phyloP scores from a whole-genome alignment of 2,113 vertebrate species.

The Ptilonorhynchus violaceus region DNA sequence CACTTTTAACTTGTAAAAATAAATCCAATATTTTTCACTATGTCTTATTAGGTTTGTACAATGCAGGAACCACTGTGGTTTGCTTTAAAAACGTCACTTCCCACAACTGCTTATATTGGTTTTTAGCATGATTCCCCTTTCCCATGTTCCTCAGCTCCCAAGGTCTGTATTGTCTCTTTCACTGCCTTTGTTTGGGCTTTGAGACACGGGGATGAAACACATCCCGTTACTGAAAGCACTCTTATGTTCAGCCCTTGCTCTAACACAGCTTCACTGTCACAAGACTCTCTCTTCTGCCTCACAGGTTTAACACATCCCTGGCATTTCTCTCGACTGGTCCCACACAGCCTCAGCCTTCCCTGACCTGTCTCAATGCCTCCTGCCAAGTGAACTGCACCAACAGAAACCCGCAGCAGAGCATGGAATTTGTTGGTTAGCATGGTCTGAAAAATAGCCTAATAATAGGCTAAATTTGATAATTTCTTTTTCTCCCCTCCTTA shows the following conservation, averaged over 20 bases:
- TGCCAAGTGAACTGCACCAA: neutral
- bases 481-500: neutral
- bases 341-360: neutral
- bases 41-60: constrained; percentile 79
- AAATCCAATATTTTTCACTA: constrained; percentile 81
- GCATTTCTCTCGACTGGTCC: neutral
- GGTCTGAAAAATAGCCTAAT: neutral
- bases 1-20: constrained; percentile 81
- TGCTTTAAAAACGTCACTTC: constrained; percentile 55
- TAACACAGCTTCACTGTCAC: neutral
- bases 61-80: constrained; percentile 67
- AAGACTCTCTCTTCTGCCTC: neutral
- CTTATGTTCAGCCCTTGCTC: neutral
- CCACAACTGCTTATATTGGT: constrained; percentile 25
- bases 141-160: neutral
- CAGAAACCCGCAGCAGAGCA: neutral
- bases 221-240: neutral
- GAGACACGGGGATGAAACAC: rapidly evolving
- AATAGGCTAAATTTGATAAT: neutral
- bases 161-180: neutral
- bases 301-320: neutral
- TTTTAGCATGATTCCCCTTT: constrained; percentile 33
- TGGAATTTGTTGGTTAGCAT: neutral
- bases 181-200: neutral
- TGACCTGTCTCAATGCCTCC: neutral